Conservation (phyloP, 2,888 invertebrate species). For the Drosophila yooni region DNA sequence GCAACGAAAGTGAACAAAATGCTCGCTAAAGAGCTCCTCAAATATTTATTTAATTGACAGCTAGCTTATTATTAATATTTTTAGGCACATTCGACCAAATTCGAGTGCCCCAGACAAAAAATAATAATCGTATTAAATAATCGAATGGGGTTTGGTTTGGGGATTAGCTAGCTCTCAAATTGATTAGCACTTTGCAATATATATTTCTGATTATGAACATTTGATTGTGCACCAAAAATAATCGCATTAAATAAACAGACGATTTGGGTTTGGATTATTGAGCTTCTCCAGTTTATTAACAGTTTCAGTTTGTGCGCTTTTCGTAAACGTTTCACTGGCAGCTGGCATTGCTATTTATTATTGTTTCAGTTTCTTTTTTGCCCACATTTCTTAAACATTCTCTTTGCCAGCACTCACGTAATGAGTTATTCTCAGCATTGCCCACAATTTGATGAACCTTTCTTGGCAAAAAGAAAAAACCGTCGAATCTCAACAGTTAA, state of each 20-base stretch:
- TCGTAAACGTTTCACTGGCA: conserved; percentile 3
- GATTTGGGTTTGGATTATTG: background rate
- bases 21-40: conserved; percentile 15
- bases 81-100: background rate
- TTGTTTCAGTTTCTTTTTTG: background rate
- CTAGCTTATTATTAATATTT: background rate
- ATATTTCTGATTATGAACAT: background rate
- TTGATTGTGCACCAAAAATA: background rate
- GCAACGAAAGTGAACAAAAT: conserved; percentile 37
- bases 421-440: conserved; percentile 7
- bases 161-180: background rate
- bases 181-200: background rate
- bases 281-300: background rate
- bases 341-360: background rate
- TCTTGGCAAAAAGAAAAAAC: background rate
- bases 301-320: background rate
- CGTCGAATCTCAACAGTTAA: background rate
- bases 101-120: background rate
- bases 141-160: background rate
- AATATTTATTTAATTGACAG: conserved; percentile 32
- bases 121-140: background rate
- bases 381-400: background rate
- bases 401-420: conserved; percentile 3
- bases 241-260: background rate
- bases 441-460: too few relatives aligned